phyloP scores from a whole-genome alignment of 2,113 vertebrate species.

The Solenodon paradoxus region DNA sequence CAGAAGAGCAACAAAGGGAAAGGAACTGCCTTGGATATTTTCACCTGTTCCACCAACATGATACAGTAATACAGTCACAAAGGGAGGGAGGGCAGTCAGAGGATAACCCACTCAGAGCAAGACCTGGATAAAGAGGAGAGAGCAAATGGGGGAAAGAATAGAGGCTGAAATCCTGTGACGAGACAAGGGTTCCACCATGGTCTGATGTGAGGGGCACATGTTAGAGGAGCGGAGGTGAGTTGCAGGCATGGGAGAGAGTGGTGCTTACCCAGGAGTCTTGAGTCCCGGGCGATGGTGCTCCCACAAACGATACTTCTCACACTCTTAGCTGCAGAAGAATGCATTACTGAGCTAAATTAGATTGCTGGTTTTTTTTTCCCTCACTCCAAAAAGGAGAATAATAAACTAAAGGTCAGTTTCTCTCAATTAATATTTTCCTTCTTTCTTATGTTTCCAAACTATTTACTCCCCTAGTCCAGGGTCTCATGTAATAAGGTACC shows the following conservation, averaged over 20 bases:
- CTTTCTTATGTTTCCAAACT: not conserved
- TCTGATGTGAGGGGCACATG: not conserved
- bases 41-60: not conserved
- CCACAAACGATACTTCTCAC: not conserved
- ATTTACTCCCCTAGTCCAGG: not conserved
- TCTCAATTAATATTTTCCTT: not conserved
- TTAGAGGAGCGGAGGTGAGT: not conserved
- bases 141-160: not conserved
- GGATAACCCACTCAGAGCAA: not conserved
- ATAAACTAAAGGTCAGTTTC: not conserved
- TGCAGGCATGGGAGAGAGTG: fast-evolving
- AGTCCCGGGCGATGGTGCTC: not conserved
- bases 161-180: fast-evolving
- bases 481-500: not conserved
- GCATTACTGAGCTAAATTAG: not conserved
- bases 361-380: not conserved
- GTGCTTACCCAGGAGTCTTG: not conserved
- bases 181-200: not conserved
- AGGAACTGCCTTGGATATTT: not conserved
- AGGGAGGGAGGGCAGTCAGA: not conserved
- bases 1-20: not conserved
- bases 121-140: not conserved
- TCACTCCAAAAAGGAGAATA: not conserved
- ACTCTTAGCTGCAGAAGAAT: not conserved
- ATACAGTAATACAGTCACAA: not conserved